A percentile compares a stretch with the other conserved stretches of the same genome.
Conservation (phyloP, 2,888 invertebrate genomes). For the Brachypterus glaber region DNA sequence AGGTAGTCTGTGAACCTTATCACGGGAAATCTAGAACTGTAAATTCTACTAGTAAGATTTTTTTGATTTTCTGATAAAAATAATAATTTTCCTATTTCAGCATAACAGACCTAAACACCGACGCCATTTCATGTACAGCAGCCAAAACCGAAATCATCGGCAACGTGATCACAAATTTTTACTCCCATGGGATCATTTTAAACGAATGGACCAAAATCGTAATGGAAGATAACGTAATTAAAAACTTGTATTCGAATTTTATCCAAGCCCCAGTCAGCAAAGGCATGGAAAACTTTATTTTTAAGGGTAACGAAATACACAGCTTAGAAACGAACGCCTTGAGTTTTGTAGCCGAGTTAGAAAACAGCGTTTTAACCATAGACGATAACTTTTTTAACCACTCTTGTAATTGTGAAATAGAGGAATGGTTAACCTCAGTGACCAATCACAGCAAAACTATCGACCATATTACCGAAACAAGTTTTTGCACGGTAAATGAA, state of each 20-base stretch:
- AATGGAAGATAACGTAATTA: slow-evolving; percentile 57
- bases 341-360: slow-evolving; percentile 49
- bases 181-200: slow-evolving; percentile 52
- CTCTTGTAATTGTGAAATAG: slow-evolving; percentile 54
- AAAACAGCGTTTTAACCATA: slow-evolving; percentile 43
- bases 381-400: slow-evolving; percentile 54
- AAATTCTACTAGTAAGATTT: slow-evolving; percentile 32
- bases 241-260: slow-evolving; percentile 42
- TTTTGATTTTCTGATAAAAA: too few relatives aligned
- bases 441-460: slow-evolving; percentile 40
- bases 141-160: slow-evolving; percentile 51
- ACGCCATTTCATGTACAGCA: slow-evolving; percentile 55
- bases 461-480: slow-evolving; percentile 44
- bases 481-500: slow-evolving; percentile 52
- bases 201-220: slow-evolving; percentile 54
- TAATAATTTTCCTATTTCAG: slow-evolving; percentile 42
- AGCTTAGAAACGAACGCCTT: slow-evolving; percentile 47
- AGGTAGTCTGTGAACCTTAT: slow-evolving; percentile 51
- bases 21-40: slow-evolving; percentile 36
- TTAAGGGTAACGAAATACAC: slow-evolving; percentile 49
- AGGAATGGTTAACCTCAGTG: slow-evolving; percentile 48
- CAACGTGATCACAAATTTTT: slow-evolving; percentile 52
- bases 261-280: slow-evolving; percentile 33
- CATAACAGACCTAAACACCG: slow-evolving; percentile 50
- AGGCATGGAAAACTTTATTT: slow-evolving; percentile 40